phyloP scores from a whole-genome alignment of 1,140 invertebrate species.

The Drosophila truncata region DNA sequence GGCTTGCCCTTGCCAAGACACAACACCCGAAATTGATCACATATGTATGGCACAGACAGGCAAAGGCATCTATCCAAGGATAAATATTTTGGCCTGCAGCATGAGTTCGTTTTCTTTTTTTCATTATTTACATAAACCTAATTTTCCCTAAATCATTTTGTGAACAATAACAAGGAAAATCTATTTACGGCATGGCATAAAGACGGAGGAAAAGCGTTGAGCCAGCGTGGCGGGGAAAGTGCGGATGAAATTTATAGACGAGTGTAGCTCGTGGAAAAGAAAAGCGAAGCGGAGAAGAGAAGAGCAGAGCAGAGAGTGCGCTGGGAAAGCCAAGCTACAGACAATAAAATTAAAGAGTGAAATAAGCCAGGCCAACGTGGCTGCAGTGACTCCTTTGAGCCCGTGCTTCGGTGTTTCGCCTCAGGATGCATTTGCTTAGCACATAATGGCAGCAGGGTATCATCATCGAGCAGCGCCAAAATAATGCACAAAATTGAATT shows the following conservation, averaged over 20 bases:
- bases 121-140: conserved; percentile 85
- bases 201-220: conserved; percentile 38
- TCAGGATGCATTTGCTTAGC: conserved; percentile 77
- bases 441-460: conserved; percentile 71
- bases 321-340: conserved; percentile 63
- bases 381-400: conserved; percentile 42
- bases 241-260: conserved; percentile 68
- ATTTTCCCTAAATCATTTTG: conserved; percentile 84
- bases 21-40: conserved; percentile 67
- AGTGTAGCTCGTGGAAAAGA: conserved; percentile 48
- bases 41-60: conserved; percentile 37
- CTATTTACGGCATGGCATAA: conserved; percentile 71
- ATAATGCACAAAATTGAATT: conserved; percentile 84
- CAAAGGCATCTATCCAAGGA: conserved; percentile 42
- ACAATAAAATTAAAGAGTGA: conserved; percentile 79
- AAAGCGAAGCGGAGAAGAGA: conserved; percentile 3
- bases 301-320: conserved; percentile 12
- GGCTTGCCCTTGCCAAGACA: conserved; percentile 13
- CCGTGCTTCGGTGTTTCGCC: conserved; percentile 37
- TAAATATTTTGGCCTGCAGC: conserved; percentile 67
- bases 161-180: conserved; percentile 81
- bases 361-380: conserved; percentile 59
- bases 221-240: conserved; percentile 40
- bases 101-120: conserved; percentile 45
- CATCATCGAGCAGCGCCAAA: conserved; percentile 73